These are phyloP conservation scores for Eueides isabella DNA, from an alignment of 1,140 invertebrate species.

Conservation along the genomic window DNA sequence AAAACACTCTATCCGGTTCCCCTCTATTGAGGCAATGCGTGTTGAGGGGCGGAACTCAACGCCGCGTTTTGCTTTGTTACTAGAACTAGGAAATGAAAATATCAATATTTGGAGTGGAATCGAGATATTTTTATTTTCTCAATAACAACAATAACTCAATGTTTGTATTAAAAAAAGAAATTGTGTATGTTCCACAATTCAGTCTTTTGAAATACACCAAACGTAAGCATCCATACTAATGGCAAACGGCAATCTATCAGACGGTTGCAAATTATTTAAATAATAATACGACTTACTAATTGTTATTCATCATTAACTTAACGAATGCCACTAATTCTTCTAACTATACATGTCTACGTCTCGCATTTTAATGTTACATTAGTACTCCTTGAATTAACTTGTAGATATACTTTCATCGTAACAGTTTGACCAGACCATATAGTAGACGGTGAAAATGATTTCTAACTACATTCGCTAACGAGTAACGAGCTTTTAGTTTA, in stretches of 20 bases:
- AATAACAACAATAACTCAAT: too few species aligned
- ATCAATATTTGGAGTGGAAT: too few species aligned
- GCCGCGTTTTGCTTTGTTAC: too few species aligned
- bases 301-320: not conserved
- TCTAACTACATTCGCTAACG: not conserved
- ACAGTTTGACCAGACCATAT: constrained; percentile 3
- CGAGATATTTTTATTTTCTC: too few species aligned
- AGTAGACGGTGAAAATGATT: not conserved
- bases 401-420: not conserved
- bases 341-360: constrained; percentile 5
- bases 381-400: not conserved
- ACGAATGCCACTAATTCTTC: not conserved
- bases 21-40: too few species aligned
- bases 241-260: not conserved
- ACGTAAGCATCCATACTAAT: not conserved
- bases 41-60: too few species aligned
- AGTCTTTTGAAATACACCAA: too few species aligned
- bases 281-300: not conserved
- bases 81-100: too few species aligned
- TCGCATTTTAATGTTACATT: constrained; percentile 16
- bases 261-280: constrained; percentile 10
- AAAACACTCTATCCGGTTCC: too few species aligned
- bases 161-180: too few species aligned
- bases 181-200: not conserved
- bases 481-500: not conserved